Evolutionary conservation across 2,797 vertebrate genomes (phyloP).

Genomic region (Smutsia gigantea): DNA sequence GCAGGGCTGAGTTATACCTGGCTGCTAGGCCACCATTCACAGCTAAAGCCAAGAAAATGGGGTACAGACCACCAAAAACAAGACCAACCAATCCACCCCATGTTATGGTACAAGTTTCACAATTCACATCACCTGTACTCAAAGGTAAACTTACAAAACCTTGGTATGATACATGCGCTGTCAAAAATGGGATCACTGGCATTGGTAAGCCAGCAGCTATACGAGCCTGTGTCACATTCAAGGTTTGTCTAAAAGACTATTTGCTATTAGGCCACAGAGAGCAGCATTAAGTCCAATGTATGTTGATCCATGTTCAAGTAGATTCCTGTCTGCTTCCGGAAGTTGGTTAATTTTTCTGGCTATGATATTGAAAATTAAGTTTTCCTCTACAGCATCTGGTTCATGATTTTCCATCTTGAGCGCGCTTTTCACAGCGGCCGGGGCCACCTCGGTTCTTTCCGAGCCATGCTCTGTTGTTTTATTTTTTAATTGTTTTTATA

Average conservation of each 20-base stretch:
- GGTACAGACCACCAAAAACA: conserved; percentile 90
- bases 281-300: conserved; percentile 90
- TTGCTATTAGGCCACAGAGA: conserved; percentile 91
- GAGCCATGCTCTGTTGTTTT: too few relatives aligned
- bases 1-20: conserved; percentile 88
- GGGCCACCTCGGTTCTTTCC: too few relatives aligned
- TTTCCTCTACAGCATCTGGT: conserved; percentile 41
- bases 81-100: conserved; percentile 91
- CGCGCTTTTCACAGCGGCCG: too few relatives aligned
- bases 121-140: conserved; percentile 90
- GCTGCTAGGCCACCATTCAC: conserved; percentile 91
- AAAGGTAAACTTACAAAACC: conserved; percentile 87
- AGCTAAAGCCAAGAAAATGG: conserved; percentile 92
- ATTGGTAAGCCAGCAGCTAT: conserved; percentile 90
- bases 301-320: conserved; percentile 88
- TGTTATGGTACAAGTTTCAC: conserved; percentile 88
- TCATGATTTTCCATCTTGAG: conserved; percentile 82
- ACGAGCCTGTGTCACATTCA: conserved; percentile 89
- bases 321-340: conserved; percentile 87
- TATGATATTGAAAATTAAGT: conserved; percentile 60
- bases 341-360: conserved; percentile 79
- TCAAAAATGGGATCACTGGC: conserved; percentile 91
- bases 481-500: background rate
- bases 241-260: conserved; percentile 90
- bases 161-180: conserved; percentile 87